Evolutionary conservation across 2,113 vertebrate species (phyloP), one percentile per base, ranked within the genome.

Genomic region (Vicugna pacos): DNA sequence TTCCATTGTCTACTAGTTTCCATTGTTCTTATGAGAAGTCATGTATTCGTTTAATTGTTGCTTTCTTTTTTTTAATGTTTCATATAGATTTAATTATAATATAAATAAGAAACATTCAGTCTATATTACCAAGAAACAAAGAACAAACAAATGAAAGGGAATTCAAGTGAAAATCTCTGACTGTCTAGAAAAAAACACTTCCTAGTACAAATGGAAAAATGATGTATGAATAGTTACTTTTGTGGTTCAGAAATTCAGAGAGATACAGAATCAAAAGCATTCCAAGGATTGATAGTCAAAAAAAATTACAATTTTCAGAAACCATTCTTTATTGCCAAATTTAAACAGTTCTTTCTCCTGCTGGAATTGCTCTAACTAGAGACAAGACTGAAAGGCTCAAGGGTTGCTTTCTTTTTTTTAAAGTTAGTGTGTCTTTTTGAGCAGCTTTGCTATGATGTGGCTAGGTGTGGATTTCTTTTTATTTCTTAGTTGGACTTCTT

Each of bases 81-180:
- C 46, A 42, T 42, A 22, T n/a, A 75, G 6, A 90, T 77, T 95
- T 95, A 96, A 96, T 96, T 79, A 73, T 4, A 89, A 94, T 95
- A 93, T 69, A 95, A 80, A 35, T 82, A 96, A 85, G 26, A 97
- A 77, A n/a, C 82, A 94, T 52, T 86, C 19, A 83, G 2, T 5
- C 11, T 10, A 2, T 48, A 17, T 72, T 56, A 30, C 26, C 46
- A 95, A 87, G 52, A 86, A 89, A 76, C 12, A 64, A 79, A 97
- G 19, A 62, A 48, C 30, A 94, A 93, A 26, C 42, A 80, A 82
- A 32, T 89, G 35, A 96, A 80, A 95, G 1, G 67, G 16, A 4
- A 94, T 93, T 89, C 28, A 87, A 77, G 48, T 69, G 52, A 89
- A 67, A 89, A 76, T 84, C 9, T 72, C 48, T 92, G 0, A 97